phyloP scores from a whole-genome alignment of 2,797 vertebrate genomes.

The Morelia viridis region DNA sequence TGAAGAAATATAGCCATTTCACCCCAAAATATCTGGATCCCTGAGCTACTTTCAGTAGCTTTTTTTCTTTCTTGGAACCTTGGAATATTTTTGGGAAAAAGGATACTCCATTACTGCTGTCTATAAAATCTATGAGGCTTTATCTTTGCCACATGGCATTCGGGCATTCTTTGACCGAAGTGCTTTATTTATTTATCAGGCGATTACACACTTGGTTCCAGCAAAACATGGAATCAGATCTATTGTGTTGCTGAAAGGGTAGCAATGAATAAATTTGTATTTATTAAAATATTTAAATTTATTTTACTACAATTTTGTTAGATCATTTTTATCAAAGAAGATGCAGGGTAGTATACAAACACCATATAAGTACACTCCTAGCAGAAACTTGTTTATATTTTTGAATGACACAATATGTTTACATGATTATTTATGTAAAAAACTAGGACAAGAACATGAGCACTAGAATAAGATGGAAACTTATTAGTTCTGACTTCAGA shows the following conservation, averaged over 20 bases:
- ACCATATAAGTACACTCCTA: not conserved
- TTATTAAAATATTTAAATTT: not conserved
- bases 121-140: not conserved
- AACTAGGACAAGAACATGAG: not conserved
- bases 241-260: not conserved
- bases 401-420: not conserved
- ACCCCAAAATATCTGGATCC: too few species aligned
- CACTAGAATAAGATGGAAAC: not conserved
- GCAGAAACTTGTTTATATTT: not conserved
- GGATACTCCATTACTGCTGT: not conserved
- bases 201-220: too few species aligned
- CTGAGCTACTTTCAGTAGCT: too few species aligned
- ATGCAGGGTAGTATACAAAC: not conserved
- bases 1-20: too few species aligned
- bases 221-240: too few species aligned
- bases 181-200: not conserved
- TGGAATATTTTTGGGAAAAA: not conserved
- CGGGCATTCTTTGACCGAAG: not conserved
- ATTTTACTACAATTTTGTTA: not conserved
- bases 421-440: not conserved
- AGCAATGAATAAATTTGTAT: not conserved
- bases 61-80: too few species aligned
- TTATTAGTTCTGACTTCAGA: not conserved
- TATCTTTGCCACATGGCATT: not conserved
- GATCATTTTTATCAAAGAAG: not conserved